Evolutionary conservation across 2,113 vertebrate genomes (phyloP).

Genomic region (Boleophthalmus pectinirostris): DNA sequence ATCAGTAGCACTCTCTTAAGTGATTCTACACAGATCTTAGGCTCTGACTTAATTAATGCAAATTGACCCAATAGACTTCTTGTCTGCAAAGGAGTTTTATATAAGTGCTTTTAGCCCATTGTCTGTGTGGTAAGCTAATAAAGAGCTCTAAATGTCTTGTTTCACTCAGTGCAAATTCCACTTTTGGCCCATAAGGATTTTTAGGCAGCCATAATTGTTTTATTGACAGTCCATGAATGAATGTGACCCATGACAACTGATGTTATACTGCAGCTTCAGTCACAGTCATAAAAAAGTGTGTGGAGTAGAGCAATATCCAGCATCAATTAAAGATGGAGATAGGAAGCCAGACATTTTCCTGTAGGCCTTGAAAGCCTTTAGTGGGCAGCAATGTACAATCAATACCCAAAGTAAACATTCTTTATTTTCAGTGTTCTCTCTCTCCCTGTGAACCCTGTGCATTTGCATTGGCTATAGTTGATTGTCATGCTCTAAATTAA

Average conservation of each 20-base stretch:
- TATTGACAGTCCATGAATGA: constrained; percentile 55
- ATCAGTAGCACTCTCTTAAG: constrained; percentile 50
- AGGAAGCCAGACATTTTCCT: constrained; percentile 63
- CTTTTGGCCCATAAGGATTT: constrained; percentile 76
- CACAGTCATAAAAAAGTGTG: constrained; percentile 61
- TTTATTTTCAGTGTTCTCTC: constrained; percentile 28
- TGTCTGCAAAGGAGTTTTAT: constrained; percentile 49
- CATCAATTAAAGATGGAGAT: constrained; percentile 74
- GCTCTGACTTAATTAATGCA: constrained; percentile 60
- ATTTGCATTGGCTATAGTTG: constrained; percentile 23
- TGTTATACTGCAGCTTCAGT: constrained; percentile 59
- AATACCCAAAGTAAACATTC: constrained; percentile 56
- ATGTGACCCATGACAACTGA: constrained; percentile 61
- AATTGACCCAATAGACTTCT: constrained; percentile 43
- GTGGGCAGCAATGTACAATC: constrained; percentile 56
- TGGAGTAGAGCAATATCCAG: constrained; percentile 60
- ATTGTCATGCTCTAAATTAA: constrained; percentile 25
- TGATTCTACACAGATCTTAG: constrained; percentile 41
- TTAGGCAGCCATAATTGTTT: constrained; percentile 61
- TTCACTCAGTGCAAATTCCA: constrained; percentile 63
- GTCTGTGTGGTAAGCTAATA: constrained; percentile 71
- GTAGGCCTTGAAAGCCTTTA: constrained; percentile 67
- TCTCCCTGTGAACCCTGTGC: constrained; percentile 37
- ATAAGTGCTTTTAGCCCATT: constrained; percentile 65
- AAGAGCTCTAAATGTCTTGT: constrained; percentile 72